A percentile compares a stretch with the other conserved stretches of the same genome.
Conservation (phyloP, 2,797 vertebrate species). For the Erithacus rubecula region DNA sequence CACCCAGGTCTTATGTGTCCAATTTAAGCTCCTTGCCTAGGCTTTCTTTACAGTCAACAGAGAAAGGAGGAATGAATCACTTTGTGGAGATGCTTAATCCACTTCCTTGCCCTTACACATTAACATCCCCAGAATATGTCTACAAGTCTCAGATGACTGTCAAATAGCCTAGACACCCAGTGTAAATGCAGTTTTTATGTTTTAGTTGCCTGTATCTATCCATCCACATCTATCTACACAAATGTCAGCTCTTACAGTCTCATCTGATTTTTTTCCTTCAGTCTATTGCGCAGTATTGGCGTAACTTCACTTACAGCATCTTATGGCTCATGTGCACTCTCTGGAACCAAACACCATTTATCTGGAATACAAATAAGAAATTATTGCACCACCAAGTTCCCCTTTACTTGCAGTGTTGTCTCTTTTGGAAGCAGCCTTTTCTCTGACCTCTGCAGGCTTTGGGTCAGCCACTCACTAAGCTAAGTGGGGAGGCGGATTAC, state of each 20-base stretch:
- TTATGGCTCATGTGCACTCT: background rate
- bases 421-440: constrained; percentile 13
- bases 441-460: constrained; percentile 49
- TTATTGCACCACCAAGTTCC: background rate
- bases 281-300: background rate
- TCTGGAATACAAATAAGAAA: background rate
- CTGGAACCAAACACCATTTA: background rate
- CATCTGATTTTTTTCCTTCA: background rate
- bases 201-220: background rate
- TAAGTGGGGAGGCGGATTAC: constrained; percentile 49
- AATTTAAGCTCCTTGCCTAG: background rate
- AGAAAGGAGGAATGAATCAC: background rate
- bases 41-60: background rate
- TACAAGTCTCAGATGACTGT: background rate
- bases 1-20: background rate
- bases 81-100: background rate
- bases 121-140: background rate
- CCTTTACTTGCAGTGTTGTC: background rate
- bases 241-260: background rate
- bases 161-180: background rate
- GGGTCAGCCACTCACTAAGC: constrained; percentile 51
- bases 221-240: background rate
- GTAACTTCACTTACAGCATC: background rate
- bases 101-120: background rate
- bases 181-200: background rate